A percentile compares a stretch with the other conserved stretches of the same genome.
Evolutionary conservation across 2,113 vertebrate species (phyloP).

Genomic region (Rhea americana): DNA sequence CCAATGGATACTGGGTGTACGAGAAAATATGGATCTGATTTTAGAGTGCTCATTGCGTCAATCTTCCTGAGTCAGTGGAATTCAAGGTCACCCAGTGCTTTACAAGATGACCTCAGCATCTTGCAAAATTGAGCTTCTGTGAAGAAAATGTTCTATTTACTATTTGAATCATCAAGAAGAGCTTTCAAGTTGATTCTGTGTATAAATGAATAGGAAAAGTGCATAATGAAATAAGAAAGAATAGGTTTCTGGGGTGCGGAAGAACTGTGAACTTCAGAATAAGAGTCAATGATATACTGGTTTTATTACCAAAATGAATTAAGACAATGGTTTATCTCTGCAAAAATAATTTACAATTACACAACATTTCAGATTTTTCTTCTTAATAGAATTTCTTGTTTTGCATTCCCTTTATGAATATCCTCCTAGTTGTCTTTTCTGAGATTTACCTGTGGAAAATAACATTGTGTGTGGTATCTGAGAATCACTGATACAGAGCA

Average conservation of each 20-base stretch:
- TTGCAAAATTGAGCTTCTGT: constrained; percentile 29
- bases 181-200: neutral
- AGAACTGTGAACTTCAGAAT: neutral
- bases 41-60: neutral
- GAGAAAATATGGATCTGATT: neutral
- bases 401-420: neutral
- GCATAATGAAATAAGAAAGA: neutral
- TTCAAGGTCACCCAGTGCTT: constrained; percentile 3
- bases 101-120: constrained; percentile 3
- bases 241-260: neutral
- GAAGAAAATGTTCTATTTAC: constrained; percentile 26
- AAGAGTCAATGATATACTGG: neutral
- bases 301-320: constrained; percentile 1
- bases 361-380: neutral
- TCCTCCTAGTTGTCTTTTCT: neutral
- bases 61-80: neutral
- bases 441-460: constrained; percentile 12
- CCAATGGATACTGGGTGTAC: neutral
- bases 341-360: neutral
- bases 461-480: neutral
- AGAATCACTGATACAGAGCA: neutral
- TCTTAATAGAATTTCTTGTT: neutral
- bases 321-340: neutral
- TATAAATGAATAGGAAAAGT: neutral
- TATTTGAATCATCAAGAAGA: constrained; percentile 18